Evolutionary conservation across 2,797 vertebrate genomes (phyloP).

Genomic region (Oceanodroma leucorhoa): DNA sequence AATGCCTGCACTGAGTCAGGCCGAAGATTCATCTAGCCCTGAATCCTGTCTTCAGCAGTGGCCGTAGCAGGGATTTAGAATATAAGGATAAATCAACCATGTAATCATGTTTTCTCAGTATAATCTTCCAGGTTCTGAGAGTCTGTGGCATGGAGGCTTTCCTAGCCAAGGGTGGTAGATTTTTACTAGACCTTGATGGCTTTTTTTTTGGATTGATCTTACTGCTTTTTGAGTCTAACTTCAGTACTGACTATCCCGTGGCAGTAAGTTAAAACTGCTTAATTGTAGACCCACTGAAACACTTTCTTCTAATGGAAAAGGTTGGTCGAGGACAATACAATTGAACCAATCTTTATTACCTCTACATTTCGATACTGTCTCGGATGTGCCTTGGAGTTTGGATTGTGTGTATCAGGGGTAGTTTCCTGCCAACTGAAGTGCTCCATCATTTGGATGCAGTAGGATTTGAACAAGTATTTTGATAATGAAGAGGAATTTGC

Average conservation of each 20-base stretch:
- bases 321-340: background rate
- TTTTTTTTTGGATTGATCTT: background rate
- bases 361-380: fast-evolving
- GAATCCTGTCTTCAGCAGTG: background rate
- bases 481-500: background rate
- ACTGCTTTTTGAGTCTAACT: background rate
- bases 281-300: background rate
- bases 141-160: background rate
- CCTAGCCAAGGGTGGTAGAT: background rate
- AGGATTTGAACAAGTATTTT: background rate
- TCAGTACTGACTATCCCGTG: background rate
- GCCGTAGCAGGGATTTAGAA: background rate
- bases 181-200: background rate
- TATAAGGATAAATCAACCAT: background rate
- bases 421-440: background rate
- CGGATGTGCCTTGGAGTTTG: background rate
- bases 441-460: background rate
- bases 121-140: background rate
- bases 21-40: background rate
- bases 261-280: background rate
- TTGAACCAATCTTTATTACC: background rate
- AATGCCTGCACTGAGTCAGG: background rate
- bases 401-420: background rate
- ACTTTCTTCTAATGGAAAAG: background rate
- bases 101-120: background rate